Conservation (phyloP, 2,888 invertebrate genomes). For the Autographa gamma region DNA sequence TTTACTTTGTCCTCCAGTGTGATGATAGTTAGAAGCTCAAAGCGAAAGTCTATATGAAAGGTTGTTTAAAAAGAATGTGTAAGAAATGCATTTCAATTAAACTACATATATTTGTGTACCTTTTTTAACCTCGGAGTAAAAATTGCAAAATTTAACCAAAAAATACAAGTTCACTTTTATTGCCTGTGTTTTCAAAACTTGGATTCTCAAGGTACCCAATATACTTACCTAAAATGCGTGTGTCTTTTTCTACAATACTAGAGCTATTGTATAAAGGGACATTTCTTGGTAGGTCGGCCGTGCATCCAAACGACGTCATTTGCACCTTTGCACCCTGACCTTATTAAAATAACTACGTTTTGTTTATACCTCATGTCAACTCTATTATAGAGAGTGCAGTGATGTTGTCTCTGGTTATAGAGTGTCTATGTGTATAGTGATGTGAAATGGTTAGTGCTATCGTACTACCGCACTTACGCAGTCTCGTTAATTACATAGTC, state of each 20-base stretch:
- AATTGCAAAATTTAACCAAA: too few relatives aligned
- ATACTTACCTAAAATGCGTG: too few relatives aligned
- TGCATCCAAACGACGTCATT: not conserved
- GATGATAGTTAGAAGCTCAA: too few relatives aligned
- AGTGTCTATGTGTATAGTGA: not conserved
- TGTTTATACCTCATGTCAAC: not conserved
- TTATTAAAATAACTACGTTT: not conserved
- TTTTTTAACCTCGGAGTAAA: too few relatives aligned
- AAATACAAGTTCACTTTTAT: too few relatives aligned
- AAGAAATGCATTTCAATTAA: too few relatives aligned
- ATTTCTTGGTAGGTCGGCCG: not conserved
- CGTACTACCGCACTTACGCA: constrained; percentile 55
- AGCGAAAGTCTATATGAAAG: too few relatives aligned
- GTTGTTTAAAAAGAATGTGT: too few relatives aligned
- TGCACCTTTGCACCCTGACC: constrained; percentile 6
- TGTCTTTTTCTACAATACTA: not conserved
- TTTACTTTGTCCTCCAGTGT: too few relatives aligned
- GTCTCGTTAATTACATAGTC: constrained; percentile 35
- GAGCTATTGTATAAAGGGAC: not conserved
- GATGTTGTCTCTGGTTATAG: not conserved
- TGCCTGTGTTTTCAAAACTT: too few relatives aligned
- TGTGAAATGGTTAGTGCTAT: constrained; percentile 57
- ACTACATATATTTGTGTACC: too few relatives aligned
- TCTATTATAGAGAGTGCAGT: not conserved
- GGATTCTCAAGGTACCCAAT: too few relatives aligned